Evolutionary conservation across 2,888 invertebrate genomes (phyloP).

Genomic region (Drosophila pseudotakahashii): DNA sequence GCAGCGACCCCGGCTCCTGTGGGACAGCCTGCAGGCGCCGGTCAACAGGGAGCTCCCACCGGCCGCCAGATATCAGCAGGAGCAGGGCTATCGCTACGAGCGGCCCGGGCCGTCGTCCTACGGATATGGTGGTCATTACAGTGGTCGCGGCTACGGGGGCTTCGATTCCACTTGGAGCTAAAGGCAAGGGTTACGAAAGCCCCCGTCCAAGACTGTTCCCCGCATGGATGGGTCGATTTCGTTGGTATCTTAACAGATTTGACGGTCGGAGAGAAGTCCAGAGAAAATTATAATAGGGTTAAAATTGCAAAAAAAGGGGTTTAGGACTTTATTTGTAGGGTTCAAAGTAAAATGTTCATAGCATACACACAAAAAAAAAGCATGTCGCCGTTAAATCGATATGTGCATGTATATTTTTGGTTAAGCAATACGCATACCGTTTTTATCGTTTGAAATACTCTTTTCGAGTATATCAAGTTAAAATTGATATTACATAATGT

Average conservation of each 20-base stretch:
- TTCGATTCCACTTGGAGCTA: constrained; percentile 32
- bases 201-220: constrained; percentile 14
- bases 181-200: constrained; percentile 14
- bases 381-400: no score
- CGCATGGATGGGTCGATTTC: background rate
- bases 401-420: no score
- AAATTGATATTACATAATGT: no score
- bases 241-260: no score
- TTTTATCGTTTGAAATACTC: no score
- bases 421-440: no score
- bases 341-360: no score
- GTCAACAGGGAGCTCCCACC: constrained; percentile 69
- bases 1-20: constrained; percentile 68
- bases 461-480: no score
- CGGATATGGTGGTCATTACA: constrained; percentile 11
- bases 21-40: constrained; percentile 70
- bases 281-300: no score
- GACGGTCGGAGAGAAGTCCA: background rate
- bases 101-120: constrained; percentile 40
- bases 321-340: no score
- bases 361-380: no score
- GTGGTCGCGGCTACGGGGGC: constrained; percentile 8
- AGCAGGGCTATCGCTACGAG: constrained; percentile 56
- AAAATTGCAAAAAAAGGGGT: no score
- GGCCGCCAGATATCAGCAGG: background rate